Evolutionary conservation across 1,140 invertebrate genomes (phyloP).

Genomic region (Pseudomyrmex concolor): DNA sequence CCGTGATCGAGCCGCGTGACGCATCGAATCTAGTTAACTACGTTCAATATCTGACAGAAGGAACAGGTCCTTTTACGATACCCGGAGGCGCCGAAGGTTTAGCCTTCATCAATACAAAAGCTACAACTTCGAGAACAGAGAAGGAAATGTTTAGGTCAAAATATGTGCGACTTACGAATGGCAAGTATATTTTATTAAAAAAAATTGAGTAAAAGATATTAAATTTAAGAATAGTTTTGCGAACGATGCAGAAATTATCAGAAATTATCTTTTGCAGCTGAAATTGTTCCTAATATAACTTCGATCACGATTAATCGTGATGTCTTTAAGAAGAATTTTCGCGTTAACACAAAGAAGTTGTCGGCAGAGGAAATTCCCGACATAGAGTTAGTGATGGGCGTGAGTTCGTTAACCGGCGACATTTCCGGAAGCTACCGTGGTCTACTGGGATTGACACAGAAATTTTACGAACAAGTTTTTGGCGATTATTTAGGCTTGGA

Average conservation of each 20-base stretch:
- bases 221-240: not conserved
- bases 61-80: constrained; percentile 88
- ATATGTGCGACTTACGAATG: not conserved
- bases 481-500: constrained; percentile 80
- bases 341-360: too few species aligned
- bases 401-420: constrained; percentile 90
- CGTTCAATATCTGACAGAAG: constrained; percentile 86
- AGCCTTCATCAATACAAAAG: constrained; percentile 88
- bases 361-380: constrained; percentile 86
- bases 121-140: not conserved
- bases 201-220: not conserved
- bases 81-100: constrained; percentile 90
- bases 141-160: not conserved
- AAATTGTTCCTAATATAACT: constrained; percentile 28
- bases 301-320: constrained; percentile 19
- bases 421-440: constrained; percentile 88
- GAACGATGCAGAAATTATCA: not conserved
- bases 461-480: constrained; percentile 87
- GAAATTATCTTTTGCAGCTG: constrained; percentile 22
- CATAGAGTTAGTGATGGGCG: constrained; percentile 91
- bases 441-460: constrained; percentile 87
- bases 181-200: constrained; percentile 4
- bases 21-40: constrained; percentile 85
- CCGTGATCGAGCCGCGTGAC: constrained; percentile 85
- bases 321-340: constrained; percentile 11